A percentile compares a stretch with the other conserved stretches of the same genome.
phyloP scores from a whole-genome alignment of 2,888 invertebrate species.

The Aporophyla nigra region DNA sequence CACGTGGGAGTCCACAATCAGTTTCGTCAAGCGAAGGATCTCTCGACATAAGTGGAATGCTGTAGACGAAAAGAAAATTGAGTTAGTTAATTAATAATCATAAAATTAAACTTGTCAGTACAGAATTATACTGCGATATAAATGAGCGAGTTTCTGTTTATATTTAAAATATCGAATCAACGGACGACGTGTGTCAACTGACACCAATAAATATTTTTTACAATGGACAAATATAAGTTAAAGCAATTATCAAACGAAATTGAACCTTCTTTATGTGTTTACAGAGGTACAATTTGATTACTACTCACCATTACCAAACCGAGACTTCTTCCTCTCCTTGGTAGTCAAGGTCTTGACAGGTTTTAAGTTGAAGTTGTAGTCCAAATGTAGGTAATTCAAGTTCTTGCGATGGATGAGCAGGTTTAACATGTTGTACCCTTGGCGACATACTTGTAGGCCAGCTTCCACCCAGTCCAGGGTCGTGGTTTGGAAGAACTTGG shows the following conservation, averaged over 20 bases:
- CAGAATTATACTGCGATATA: neutral
- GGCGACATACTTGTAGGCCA: constrained; percentile 99
- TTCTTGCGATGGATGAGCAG: constrained; percentile 99
- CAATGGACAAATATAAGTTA: neutral
- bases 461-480: constrained; percentile 99
- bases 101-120: neutral
- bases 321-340: constrained; percentile 99
- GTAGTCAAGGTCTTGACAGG: constrained; percentile 99
- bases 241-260: neutral
- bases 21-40: constrained; percentile 99
- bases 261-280: neutral
- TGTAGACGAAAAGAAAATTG: constrained; percentile 72
- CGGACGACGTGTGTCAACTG: too few relatives aligned
- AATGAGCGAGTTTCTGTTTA: too few relatives aligned
- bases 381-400: constrained; percentile 99
- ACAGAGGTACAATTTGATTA: neutral
- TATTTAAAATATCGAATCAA: too few relatives aligned
- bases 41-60: constrained; percentile 99
- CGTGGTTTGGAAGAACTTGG: constrained; percentile 99
- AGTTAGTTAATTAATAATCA: neutral
- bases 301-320: constrained; percentile 96
- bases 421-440: constrained; percentile 99
- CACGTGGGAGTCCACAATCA: constrained; percentile 99
- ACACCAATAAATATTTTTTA: neutral
- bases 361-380: constrained; percentile 99